A percentile compares a stretch with the other conserved stretches of the same genome.
Conservation (phyloP, 2,113 vertebrate genomes). For the Lepisosteus oculatus region DNA sequence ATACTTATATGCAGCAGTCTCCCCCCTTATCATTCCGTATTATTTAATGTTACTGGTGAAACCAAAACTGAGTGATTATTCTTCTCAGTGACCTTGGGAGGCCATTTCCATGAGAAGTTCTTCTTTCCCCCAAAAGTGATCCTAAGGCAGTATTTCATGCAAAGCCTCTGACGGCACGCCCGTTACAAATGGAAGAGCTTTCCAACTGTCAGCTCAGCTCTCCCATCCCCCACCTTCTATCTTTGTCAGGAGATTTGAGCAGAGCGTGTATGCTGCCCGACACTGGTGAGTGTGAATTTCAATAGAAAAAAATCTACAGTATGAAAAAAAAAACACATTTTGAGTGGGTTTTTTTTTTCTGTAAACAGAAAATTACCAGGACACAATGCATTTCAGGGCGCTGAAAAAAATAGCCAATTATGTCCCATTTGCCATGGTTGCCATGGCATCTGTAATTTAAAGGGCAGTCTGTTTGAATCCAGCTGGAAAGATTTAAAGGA, state of each 20-base stretch:
- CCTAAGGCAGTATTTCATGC: neutral
- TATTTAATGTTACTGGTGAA: too few species aligned
- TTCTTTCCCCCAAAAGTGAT: too few species aligned
- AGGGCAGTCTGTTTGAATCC: neutral
- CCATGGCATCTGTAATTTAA: conserved; percentile 9
- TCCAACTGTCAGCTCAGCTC: conserved; percentile 4
- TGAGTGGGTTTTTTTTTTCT: neutral
- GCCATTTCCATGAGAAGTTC: too few species aligned
- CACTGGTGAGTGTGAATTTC: neutral
- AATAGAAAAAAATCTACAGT: neutral
- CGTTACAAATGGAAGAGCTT: neutral
- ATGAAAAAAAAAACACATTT: neutral
- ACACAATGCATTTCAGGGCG: neutral
- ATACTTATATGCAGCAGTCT: too few species aligned
- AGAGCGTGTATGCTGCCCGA: neutral
- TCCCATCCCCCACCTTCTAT: conserved; percentile 2
- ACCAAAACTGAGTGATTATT: too few species aligned
- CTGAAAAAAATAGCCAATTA: neutral
- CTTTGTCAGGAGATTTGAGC: conserved; percentile 10
- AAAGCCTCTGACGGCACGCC: neutral
- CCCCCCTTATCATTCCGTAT: too few species aligned
- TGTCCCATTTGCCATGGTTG: conserved; percentile 15
- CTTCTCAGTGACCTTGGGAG: too few species aligned
- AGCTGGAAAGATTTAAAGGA: neutral
- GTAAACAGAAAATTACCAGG: neutral